Evolutionary conservation across 1,140 invertebrate species (phyloP).

Genomic region (Drosophila sproati): DNA sequence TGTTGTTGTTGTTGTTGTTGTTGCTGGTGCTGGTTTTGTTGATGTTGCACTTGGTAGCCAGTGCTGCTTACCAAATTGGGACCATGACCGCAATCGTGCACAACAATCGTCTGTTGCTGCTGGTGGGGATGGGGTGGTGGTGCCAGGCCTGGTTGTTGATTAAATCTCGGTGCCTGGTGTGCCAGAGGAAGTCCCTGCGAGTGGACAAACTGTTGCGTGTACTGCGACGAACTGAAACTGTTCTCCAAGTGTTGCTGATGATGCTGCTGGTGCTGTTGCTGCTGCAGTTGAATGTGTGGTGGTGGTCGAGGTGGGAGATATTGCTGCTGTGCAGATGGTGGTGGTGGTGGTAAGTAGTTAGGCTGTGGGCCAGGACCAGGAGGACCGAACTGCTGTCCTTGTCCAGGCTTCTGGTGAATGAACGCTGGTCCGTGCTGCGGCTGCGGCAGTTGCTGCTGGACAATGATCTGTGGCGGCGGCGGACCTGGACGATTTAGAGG

Average conservation of each 20-base stretch:
- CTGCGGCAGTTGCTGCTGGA: constrained; percentile 72
- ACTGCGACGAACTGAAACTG: constrained; percentile 61
- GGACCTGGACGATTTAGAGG: constrained; percentile 29
- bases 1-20: constrained; percentile 32
- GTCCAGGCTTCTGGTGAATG: constrained; percentile 42
- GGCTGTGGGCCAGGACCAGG: constrained; percentile 42
- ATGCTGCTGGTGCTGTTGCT: constrained; percentile 51
- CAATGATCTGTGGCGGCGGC: constrained; percentile 49
- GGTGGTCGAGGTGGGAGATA: constrained; percentile 51
- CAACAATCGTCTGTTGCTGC: constrained; percentile 49
- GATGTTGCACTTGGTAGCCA: constrained; percentile 69
- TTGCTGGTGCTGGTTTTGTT: constrained; percentile 56
- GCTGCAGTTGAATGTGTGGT: constrained; percentile 30
- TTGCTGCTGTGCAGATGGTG: constrained; percentile 40
- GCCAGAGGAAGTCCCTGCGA: constrained; percentile 67
- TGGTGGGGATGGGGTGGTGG: constrained; percentile 28
- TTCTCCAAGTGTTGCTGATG: constrained; percentile 60
- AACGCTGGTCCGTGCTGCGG: constrained; percentile 62
- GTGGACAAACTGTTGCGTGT: constrained; percentile 60
- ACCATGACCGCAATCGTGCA: constrained; percentile 79
- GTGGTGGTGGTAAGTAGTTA: constrained; percentile 47
- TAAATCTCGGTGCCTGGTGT: constrained; percentile 70
- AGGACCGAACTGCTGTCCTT: constrained; percentile 44
- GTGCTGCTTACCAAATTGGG: constrained; percentile 71
- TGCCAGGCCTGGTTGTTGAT: constrained; percentile 22